Evolutionary conservation across 2,113 vertebrate species (phyloP).

Genomic region (Struthio camelus): DNA sequence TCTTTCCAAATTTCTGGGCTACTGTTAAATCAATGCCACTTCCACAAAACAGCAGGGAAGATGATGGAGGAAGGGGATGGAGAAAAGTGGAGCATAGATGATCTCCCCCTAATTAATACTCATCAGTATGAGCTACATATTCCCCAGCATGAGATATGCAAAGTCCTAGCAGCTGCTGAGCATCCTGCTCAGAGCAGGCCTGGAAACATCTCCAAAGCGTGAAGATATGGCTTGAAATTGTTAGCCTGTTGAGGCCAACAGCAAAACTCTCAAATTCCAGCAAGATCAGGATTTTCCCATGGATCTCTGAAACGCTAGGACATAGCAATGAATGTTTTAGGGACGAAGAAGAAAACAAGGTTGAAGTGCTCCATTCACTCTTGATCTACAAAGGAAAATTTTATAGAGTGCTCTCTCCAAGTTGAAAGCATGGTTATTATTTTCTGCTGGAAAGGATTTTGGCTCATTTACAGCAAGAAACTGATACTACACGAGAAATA

Average conservation of each 20-base stretch:
- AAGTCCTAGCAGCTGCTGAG: background rate
- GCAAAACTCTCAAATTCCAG: background rate
- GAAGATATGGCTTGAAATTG: background rate
- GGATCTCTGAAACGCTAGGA: conserved; percentile 29
- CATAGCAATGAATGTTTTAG: background rate
- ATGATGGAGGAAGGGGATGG: background rate
- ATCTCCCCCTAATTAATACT: background rate
- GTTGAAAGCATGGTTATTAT: conserved; percentile 58
- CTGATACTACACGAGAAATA: conserved; percentile 56
- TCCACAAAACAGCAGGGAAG: background rate
- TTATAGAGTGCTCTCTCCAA: conserved; percentile 52
- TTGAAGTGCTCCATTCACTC: conserved; percentile 44
- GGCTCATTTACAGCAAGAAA: conserved; percentile 58
- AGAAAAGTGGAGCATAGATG: background rate
- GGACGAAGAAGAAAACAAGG: conserved; percentile 12
- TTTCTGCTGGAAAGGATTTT: conserved; percentile 68
- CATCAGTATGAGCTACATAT: background rate
- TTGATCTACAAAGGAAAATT: conserved; percentile 34
- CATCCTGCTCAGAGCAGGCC: background rate
- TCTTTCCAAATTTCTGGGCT: background rate
- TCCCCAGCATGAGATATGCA: background rate
- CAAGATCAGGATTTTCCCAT: background rate
- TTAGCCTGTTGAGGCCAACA: background rate
- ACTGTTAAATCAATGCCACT: rapidly evolving
- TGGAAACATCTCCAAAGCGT: background rate